Conservation (phyloP, 92 coral and sea anemone species). For the Porites rus region DNA sequence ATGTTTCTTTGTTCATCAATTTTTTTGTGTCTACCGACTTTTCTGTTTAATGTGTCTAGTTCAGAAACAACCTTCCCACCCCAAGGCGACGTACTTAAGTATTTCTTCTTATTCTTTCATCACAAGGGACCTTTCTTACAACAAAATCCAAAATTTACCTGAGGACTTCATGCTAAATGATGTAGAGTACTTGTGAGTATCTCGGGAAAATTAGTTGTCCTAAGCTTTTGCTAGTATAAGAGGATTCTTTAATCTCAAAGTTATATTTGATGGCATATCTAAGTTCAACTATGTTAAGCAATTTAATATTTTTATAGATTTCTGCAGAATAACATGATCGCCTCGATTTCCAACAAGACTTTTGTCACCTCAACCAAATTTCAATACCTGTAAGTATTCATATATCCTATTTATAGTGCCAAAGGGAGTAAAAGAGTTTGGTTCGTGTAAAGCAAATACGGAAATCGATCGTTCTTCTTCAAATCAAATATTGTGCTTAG, state of each 20-base stretch:
- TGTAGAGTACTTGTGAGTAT: neutral
- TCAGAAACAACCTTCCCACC: too few relatives aligned
- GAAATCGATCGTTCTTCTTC: too few relatives aligned
- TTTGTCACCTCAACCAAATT: slow-evolving; percentile 1
- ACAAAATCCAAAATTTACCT: slow-evolving; percentile 12
- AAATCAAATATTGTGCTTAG: too few relatives aligned
- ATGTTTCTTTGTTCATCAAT: too few relatives aligned
- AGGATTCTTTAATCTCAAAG: neutral
- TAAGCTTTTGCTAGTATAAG: neutral
- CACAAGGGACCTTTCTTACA: slow-evolving; percentile 13
- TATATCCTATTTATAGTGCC: too few relatives aligned
- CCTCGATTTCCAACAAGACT: neutral
- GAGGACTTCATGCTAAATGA: neutral
- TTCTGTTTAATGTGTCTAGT: too few relatives aligned
- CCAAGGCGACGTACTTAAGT: neutral
- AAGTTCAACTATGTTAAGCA: neutral
- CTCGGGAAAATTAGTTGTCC: neutral
- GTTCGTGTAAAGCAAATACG: too few relatives aligned
- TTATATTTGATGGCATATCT: neutral
- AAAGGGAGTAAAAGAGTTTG: too few relatives aligned
- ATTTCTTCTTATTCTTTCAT: neutral
- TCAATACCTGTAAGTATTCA: neutral
- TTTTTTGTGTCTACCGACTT: too few relatives aligned
- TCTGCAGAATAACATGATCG: slow-evolving; percentile 7
- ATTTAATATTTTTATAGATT: neutral